Evolutionary conservation across 2,888 invertebrate genomes (phyloP).

Genomic region (Agrochola circellaris): DNA sequence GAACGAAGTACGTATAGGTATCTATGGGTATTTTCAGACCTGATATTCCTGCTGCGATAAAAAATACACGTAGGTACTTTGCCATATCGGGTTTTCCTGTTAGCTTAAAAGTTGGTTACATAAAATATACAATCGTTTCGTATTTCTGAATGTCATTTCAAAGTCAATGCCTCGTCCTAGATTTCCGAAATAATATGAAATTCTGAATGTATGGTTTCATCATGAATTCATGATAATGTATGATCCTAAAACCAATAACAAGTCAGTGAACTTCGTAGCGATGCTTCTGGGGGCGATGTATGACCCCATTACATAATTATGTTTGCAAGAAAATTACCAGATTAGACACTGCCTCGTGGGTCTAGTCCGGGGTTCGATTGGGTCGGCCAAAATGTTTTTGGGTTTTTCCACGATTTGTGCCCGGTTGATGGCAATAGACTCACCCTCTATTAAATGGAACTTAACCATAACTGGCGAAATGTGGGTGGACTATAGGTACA

Average conservation of each 20-base stretch:
- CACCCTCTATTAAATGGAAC: background rate
- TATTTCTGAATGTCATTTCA: slow-evolving; percentile 47
- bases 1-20: background rate
- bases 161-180: slow-evolving; percentile 64
- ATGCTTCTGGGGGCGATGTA: background rate
- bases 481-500: background rate
- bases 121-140: slow-evolving; percentile 29
- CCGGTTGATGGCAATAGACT: too few species aligned
- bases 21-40: background rate
- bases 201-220: slow-evolving; percentile 51
- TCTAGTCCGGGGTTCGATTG: background rate
- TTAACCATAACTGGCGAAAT: background rate
- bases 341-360: background rate
- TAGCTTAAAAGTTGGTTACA: slow-evolving; percentile 13
- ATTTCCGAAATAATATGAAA: slow-evolving; percentile 45
- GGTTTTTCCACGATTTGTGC: background rate
- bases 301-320: slow-evolving; percentile 14
- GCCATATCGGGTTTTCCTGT: slow-evolving; percentile 38
- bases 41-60: slow-evolving; percentile 3
- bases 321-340: background rate
- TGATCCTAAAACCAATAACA: slow-evolving; percentile 22
- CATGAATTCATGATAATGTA: slow-evolving; percentile 13
- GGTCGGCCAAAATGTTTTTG: background rate
- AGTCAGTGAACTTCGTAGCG: slow-evolving; percentile 36
- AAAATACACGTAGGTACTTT: background rate